Conservation (phyloP, 2,797 vertebrate genomes). For the Prunella strophiata region DNA sequence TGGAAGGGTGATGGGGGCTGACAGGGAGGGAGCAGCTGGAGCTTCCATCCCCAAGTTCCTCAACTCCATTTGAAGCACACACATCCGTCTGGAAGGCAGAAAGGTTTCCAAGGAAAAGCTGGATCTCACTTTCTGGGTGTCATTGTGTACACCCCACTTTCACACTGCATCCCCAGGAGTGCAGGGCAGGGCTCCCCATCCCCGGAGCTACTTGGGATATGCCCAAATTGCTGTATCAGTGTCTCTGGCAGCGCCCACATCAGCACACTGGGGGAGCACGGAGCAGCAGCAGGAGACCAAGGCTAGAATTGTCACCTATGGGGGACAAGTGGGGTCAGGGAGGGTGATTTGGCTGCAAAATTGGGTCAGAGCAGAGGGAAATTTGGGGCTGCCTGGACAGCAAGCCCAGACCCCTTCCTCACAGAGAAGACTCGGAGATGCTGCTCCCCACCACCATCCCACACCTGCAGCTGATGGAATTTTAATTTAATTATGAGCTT, state of each 20-base stretch:
- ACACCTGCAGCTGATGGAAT: neutral
- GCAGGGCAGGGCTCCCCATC: neutral
- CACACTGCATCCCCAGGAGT: neutral
- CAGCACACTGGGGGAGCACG: accelerated
- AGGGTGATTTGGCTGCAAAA: neutral
- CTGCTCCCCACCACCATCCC: neutral
- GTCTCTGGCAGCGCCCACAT: accelerated
- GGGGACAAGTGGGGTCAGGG: accelerated
- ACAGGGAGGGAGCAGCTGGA: neutral
- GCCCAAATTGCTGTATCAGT: neutral
- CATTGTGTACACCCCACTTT: neutral
- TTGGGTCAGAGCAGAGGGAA: neutral
- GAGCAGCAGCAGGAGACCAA: neutral
- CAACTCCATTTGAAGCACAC: neutral
- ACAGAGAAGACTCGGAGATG: accelerated
- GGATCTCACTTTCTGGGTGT: neutral
- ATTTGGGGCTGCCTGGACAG: neutral
- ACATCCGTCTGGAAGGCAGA: accelerated
- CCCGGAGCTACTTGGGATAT: accelerated
- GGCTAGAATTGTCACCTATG: neutral
- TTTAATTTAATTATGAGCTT: neutral
- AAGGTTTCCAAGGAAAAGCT: neutral
- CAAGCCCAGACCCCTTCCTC: neutral
- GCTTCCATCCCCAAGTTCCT: neutral
- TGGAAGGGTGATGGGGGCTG: neutral